Conservation (phyloP, 1,140 invertebrate species). For the Sarcophaga bullata region DNA sequence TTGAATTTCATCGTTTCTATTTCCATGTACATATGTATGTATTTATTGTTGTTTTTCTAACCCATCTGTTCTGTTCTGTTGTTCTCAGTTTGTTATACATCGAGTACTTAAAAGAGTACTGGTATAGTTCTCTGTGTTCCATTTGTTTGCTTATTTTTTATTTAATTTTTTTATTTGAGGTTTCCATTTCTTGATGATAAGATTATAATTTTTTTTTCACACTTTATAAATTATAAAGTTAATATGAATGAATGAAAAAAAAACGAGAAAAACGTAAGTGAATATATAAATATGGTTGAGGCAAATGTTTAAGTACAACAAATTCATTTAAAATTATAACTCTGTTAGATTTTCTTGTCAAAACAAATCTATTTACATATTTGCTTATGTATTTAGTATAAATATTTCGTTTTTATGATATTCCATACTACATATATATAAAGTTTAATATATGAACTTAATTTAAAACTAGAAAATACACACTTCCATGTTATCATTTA, state of each 20-base stretch:
- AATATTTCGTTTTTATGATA: not conserved
- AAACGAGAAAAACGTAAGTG: not conserved
- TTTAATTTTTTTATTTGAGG: too few relatives aligned
- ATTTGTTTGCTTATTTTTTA: too few relatives aligned
- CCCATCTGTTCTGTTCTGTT: too few relatives aligned
- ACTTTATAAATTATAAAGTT: constrained; percentile 18
- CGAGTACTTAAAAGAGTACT: too few relatives aligned
- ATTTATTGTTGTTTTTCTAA: too few relatives aligned
- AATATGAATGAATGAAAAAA: constrained; percentile 4
- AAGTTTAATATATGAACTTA: too few relatives aligned
- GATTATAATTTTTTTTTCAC: constrained; percentile 24
- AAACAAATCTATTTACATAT: constrained; percentile 25
- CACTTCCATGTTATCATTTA: not conserved
- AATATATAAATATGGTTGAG: not conserved
- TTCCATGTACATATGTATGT: too few relatives aligned
- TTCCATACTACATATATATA: not conserved
- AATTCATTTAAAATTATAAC: constrained; percentile 22
- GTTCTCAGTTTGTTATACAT: too few relatives aligned
- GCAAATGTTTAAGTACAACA: constrained; percentile 19
- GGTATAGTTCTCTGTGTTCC: too few relatives aligned
- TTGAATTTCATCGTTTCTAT: too few relatives aligned
- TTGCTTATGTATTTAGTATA: constrained; percentile 11
- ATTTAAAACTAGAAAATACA: not conserved
- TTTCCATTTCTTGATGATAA: constrained; percentile 5
- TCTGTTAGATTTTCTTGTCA: constrained; percentile 17